Percentiles rank a stretch among this genome's conserved stretches.
Evolutionary conservation across 2,113 vertebrate genomes (phyloP).

Genomic region (Axis porcinus): DNA sequence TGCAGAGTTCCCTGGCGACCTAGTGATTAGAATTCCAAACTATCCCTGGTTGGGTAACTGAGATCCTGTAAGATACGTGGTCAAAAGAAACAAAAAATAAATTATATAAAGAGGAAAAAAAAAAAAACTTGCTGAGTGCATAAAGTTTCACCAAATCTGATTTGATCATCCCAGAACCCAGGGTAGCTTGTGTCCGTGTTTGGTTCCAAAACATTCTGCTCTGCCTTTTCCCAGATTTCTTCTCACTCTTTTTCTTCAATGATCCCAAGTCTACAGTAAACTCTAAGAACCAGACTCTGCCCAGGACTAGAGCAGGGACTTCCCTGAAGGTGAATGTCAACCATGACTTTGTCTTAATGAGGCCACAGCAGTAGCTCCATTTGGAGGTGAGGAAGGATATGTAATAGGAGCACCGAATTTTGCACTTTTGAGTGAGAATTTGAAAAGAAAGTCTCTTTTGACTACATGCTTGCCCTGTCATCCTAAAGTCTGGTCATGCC

Average conservation of each 20-base stretch:
- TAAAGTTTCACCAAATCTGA: not conserved
- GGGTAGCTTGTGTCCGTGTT: not conserved
- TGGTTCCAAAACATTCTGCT: not conserved
- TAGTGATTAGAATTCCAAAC: not conserved
- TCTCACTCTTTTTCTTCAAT: not conserved
- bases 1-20: not conserved
- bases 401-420: not conserved
- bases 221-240: not conserved
- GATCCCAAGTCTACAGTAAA: not conserved
- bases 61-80: not conserved
- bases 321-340: not conserved
- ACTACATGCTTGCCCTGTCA: not conserved
- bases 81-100: not conserved
- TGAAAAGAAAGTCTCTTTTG: not conserved
- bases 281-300: not conserved
- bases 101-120: not conserved
- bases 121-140: not conserved
- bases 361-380: not conserved
- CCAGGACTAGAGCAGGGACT: not conserved
- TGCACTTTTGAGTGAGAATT: not conserved
- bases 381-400: accelerated
- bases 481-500: not conserved
- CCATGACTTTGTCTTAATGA: not conserved
- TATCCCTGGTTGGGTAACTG: not conserved
- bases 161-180: not conserved